Evolutionary conservation across 2,888 invertebrate species (phyloP).

Genomic region (Leptopilina drosophilae): DNA sequence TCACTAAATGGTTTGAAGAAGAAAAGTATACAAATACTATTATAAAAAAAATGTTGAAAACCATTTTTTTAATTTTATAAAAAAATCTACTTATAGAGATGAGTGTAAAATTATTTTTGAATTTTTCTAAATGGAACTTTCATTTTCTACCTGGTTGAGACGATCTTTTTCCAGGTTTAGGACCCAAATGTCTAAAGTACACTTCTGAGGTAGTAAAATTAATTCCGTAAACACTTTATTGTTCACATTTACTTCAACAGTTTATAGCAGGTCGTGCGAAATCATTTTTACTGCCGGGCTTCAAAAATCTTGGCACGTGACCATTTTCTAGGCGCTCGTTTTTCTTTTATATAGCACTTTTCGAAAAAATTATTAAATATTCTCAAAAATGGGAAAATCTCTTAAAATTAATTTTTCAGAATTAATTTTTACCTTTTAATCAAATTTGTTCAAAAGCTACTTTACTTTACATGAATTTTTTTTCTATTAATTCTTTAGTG

Average conservation of each 20-base stretch:
- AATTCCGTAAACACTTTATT: conserved; percentile 72
- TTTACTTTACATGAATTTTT: no score
- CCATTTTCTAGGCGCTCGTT: background rate
- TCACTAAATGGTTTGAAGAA: no score
- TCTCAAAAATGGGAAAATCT: no score
- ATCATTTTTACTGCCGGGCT: conserved; percentile 66
- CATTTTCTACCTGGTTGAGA: conserved; percentile 60
- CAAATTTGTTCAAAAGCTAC: no score
- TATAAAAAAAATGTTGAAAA: no score
- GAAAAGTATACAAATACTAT: no score
- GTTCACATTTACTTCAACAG: conserved; percentile 57
- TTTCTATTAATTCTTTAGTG: no score
- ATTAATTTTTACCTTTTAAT: no score
- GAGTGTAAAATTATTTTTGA: no score
- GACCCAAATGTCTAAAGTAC: background rate
- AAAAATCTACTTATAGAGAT: no score
- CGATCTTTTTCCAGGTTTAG: background rate
- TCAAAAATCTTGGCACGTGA: conserved; percentile 26
- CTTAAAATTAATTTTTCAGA: no score
- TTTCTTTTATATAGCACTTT: background rate
- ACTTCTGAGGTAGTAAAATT: conserved; percentile 66
- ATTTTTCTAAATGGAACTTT: conserved; percentile 46
- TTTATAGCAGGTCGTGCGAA: conserved; percentile 68
- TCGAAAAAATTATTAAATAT: background rate
- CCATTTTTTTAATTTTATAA: no score